Evolutionary conservation across 2,888 invertebrate genomes (phyloP), one percentile per base, ranked within the genome.

Genomic region (Pristionchus maxplancki): DNA sequence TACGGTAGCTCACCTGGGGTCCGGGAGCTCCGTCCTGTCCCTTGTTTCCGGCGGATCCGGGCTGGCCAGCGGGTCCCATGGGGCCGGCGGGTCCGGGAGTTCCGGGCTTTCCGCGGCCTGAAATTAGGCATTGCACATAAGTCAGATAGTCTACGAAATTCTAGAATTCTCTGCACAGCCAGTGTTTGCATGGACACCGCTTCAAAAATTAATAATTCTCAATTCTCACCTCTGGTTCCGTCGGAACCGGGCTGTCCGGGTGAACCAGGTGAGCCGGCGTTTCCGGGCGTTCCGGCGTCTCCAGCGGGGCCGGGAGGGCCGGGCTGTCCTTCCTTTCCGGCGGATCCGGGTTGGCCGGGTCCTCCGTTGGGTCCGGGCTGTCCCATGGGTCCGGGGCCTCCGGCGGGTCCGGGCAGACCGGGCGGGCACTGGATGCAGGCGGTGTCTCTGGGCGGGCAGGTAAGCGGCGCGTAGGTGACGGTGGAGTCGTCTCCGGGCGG

Each of bases 401-500:
- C 92, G 44, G 89, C 83, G 53, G 71, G 89, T 91, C 92, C 92
- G 20, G 90, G 90, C 17, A 90, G 87, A 87, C 91, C 91, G 13
- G 87, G 90, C 87, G 90, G 91, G 89, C 93, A 91, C 87, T 89
- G 89, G 89, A 91, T 89, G 90, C 92, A 92, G 48, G 89, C 53
- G 85, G 88, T 83, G 40, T 88, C 89, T 37, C 88, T 89, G 88
- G 90, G 91, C 34, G 91, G 89, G 89, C 92, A 92, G 31, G 89
- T 89, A 89, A 90, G 89, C 64, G 91, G 90, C 50, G 91, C 90
- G 88, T 90, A 90, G 82, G 91, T 91, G 78, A 74, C 88, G 89
- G 89, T 88, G 90, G 89, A 91, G 90, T 92, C 92, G 40, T 91
- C 89, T 90, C 92, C 92, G 50, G 85, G 89, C 81, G 90, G 90